These are phyloP conservation scores for Pardosa pseudoannulata DNA, from an alignment of 2,888 invertebrate genomes.

Conservation along the genomic window DNA sequence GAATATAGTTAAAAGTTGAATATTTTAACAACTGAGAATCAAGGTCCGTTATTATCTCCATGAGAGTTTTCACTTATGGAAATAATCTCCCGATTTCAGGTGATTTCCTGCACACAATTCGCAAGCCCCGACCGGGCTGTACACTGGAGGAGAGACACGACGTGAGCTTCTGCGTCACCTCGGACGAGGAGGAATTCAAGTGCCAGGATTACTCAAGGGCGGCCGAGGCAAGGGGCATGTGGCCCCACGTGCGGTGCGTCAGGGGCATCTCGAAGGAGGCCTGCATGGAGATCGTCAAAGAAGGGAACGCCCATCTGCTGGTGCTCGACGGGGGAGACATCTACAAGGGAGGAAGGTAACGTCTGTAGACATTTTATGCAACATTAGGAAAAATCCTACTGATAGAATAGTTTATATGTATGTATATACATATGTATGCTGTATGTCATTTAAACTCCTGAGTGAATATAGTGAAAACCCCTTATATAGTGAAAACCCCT, in stretches of 20 bases:
- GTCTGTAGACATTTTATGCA: no score
- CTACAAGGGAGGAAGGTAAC: constrained; percentile 83
- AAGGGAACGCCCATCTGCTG: constrained; percentile 84
- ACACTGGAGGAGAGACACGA: constrained; percentile 75
- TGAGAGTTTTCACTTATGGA: no score
- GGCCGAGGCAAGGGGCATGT: constrained; percentile 86
- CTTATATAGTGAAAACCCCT: no score
- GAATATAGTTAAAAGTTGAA: no score
- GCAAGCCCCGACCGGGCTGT: constrained; percentile 75
- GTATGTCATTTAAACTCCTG: no score
- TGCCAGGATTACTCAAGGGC: constrained; percentile 85
- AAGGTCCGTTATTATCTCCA: no score
- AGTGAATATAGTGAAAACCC: no score
- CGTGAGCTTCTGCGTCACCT: constrained; percentile 82
- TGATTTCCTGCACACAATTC: constrained; percentile 77
- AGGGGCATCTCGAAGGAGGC: constrained; percentile 82
- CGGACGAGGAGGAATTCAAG: constrained; percentile 84
- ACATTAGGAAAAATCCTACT: no score
- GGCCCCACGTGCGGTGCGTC: constrained; percentile 88
- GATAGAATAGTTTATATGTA: no score
- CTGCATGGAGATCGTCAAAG: constrained; percentile 84
- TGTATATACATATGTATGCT: no score
- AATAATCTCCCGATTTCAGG: no score
- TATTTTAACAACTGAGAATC: no score
- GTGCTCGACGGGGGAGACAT: constrained; percentile 85